These are phyloP conservation scores for Cyclura pinguis DNA, from an alignment of 2,797 vertebrate genomes.

Conservation along the genomic window DNA sequence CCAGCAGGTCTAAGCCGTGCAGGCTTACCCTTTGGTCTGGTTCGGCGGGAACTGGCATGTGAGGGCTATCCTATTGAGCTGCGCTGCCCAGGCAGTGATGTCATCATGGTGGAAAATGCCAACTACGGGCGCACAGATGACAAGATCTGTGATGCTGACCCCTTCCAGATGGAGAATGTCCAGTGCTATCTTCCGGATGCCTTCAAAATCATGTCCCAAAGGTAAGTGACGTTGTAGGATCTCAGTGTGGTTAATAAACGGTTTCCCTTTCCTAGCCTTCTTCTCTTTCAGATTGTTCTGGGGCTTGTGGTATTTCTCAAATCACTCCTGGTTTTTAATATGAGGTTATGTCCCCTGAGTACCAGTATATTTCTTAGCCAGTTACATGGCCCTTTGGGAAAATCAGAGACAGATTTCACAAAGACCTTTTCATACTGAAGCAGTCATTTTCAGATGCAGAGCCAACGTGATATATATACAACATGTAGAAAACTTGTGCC, in stretches of 20 bases:
- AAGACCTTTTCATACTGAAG: neutral
- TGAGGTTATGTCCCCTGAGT: neutral
- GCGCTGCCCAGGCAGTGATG: constrained; percentile 94
- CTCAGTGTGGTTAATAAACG: no score
- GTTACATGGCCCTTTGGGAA: neutral
- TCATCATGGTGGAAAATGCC: constrained; percentile 95
- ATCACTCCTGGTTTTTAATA: neutral
- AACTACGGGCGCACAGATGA: constrained; percentile 95
- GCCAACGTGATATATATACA: neutral
- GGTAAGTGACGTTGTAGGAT: constrained; percentile 74
- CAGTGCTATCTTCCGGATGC: constrained; percentile 94
- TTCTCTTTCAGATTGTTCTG: neutral
- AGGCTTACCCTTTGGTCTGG: constrained; percentile 92
- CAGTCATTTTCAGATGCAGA: neutral
- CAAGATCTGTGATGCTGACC: constrained; percentile 95
- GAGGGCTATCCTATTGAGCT: constrained; percentile 96
- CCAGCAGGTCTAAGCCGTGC: constrained; percentile 89
- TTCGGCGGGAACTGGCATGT: constrained; percentile 92
- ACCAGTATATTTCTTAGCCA: neutral
- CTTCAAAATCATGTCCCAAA: constrained; percentile 96
- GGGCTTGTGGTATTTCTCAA: neutral
- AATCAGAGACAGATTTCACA: neutral
- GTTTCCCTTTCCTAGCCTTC: neutral
- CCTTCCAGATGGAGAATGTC: constrained; percentile 96
- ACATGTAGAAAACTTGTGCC: neutral